Evolutionary conservation across 1,140 invertebrate genomes (phyloP).

Genomic region (Wasmannia auropunctata): DNA sequence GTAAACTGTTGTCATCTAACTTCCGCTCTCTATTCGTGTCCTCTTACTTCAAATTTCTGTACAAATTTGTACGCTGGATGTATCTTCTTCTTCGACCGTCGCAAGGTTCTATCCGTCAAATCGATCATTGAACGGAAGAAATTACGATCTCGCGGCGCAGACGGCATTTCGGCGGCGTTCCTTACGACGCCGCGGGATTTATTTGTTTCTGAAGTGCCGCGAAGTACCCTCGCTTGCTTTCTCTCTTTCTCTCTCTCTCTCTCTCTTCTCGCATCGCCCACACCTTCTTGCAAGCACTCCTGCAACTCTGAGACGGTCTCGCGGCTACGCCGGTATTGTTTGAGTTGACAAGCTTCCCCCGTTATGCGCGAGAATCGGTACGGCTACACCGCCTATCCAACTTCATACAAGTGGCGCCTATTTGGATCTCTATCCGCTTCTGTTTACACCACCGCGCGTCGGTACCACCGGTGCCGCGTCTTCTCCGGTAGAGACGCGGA

Average conservation of each 20-base stretch:
- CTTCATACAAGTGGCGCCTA: slow-evolving; percentile 59
- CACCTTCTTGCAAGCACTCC: slow-evolving; percentile 23
- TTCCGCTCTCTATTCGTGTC: background rate
- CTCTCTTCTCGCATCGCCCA: background rate
- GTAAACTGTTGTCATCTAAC: background rate
- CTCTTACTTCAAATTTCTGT: background rate
- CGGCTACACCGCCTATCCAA: slow-evolving; percentile 51
- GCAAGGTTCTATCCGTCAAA: slow-evolving; percentile 8
- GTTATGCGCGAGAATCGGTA: slow-evolving; percentile 58
- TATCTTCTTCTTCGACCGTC: slow-evolving; percentile 16
- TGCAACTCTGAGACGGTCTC: slow-evolving; percentile 42
- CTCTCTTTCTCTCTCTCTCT: too few relatives aligned
- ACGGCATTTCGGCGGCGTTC: background rate
- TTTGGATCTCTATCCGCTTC: slow-evolving; percentile 64
- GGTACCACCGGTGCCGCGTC: slow-evolving; percentile 49
- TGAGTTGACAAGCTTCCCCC: slow-evolving; percentile 59
- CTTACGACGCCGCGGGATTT: slow-evolving; percentile 38
- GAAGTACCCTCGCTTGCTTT: background rate
- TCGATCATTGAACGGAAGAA: slow-evolving; percentile 42
- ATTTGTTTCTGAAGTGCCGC: slow-evolving; percentile 39
- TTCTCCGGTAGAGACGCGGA: slow-evolving; percentile 25
- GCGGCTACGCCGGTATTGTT: slow-evolving; percentile 57
- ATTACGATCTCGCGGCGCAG: slow-evolving; percentile 13
- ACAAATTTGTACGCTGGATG: background rate
- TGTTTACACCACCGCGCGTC: slow-evolving; percentile 64